Evolutionary conservation across 2,888 invertebrate genomes (phyloP).

Genomic region (Spicauda simplicius): DNA sequence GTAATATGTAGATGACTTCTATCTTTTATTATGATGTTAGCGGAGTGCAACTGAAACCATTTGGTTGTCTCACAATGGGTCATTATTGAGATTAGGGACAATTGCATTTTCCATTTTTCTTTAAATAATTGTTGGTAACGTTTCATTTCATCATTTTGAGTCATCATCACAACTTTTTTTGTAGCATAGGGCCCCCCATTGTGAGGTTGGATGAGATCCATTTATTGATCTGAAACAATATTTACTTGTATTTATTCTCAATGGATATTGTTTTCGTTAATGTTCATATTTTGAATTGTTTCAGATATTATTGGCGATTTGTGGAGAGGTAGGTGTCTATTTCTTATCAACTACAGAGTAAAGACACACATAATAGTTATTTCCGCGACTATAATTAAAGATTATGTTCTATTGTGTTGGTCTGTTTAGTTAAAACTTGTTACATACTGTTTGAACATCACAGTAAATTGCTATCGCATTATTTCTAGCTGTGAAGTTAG

Average conservation of each 20-base stretch:
- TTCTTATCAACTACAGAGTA: too few species aligned
- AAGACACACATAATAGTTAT: too few species aligned
- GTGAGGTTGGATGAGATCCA: conserved; percentile 67
- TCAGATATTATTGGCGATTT: background rate
- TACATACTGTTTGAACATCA: too few species aligned
- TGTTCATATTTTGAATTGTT: background rate
- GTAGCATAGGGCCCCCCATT: conserved; percentile 69
- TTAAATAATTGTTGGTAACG: conserved; percentile 44
- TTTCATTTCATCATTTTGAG: conserved; percentile 13
- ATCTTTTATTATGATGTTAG: conserved; percentile 64
- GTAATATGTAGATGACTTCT: background rate
- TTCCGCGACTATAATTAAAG: too few species aligned
- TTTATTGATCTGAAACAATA: conserved; percentile 1
- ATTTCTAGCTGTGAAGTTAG: too few species aligned
- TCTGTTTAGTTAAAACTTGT: too few species aligned
- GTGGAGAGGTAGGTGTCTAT: background rate
- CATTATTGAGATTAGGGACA: conserved; percentile 56
- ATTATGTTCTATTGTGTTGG: too few species aligned
- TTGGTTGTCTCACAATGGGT: conserved; percentile 66
- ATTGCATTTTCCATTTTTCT: conserved; percentile 43
- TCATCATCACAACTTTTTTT: conserved; percentile 39
- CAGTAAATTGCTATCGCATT: too few species aligned
- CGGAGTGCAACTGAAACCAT: conserved; percentile 80
- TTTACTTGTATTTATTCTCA: background rate
- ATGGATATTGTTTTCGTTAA: background rate